Conservation (phyloP, 2,113 vertebrate genomes). For the Benitochromis conjunctus region DNA sequence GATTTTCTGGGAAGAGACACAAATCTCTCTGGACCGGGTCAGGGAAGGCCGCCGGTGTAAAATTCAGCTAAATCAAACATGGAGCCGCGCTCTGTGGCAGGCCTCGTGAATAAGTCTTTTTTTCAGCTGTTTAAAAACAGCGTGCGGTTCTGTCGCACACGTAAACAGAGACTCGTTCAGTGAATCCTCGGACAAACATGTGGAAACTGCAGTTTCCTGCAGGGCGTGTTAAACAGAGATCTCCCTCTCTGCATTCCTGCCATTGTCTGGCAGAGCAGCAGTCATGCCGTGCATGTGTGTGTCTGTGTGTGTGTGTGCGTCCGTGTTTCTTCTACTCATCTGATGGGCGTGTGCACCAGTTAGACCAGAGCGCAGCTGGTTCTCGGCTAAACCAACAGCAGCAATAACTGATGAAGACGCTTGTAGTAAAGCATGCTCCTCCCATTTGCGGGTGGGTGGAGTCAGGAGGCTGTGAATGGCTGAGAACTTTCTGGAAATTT, state of each 20-base stretch:
- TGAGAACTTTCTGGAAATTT: fast-evolving
- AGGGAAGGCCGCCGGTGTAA: background rate
- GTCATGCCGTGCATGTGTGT: background rate
- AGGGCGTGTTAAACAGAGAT: background rate
- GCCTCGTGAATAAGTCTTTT: fast-evolving
- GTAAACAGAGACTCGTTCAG: background rate
- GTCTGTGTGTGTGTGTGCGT: background rate
- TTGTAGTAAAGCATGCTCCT: background rate
- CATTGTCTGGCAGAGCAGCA: constrained; percentile 20
- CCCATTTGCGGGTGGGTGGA: background rate
- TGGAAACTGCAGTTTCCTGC: background rate
- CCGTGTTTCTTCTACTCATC: constrained; percentile 33
- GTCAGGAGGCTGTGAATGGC: background rate
- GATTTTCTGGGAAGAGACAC: background rate
- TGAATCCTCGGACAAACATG: background rate
- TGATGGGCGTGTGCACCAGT: constrained; percentile 16
- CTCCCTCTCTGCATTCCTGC: constrained; percentile 51
- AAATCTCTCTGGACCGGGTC: background rate
- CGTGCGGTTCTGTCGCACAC: fast-evolving
- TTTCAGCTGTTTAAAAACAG: background rate
- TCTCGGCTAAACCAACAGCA: background rate
- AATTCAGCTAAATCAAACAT: fast-evolving
- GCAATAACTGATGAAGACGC: background rate
- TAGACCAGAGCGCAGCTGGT: background rate
- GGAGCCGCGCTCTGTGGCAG: fast-evolving